Evolutionary conservation across 1,140 invertebrate genomes (phyloP).

Genomic region (Papilio glaucus): DNA sequence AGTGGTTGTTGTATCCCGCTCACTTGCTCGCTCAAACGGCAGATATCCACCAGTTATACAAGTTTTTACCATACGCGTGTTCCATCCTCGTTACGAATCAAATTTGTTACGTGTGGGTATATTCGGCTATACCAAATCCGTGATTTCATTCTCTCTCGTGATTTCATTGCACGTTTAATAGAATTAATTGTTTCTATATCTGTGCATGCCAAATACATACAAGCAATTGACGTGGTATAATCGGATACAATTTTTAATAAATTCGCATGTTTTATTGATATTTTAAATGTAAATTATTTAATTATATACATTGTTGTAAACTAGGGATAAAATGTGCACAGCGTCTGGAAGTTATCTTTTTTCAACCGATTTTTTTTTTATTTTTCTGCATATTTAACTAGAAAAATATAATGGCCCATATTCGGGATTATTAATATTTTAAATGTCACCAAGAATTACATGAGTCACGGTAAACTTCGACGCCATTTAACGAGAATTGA

Average conservation of each 20-base stretch:
- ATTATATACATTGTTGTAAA: not conserved
- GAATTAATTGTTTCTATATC: slow-evolving; percentile 4
- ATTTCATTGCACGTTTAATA: slow-evolving; percentile 2
- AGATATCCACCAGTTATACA: slow-evolving; percentile 37
- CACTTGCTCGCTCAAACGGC: slow-evolving; percentile 27
- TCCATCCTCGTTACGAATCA: slow-evolving; percentile 38
- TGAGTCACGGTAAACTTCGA: slow-evolving; percentile 5
- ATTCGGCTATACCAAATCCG: slow-evolving; percentile 33
- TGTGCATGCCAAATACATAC: not conserved
- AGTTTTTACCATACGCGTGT: slow-evolving; percentile 36
- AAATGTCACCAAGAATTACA: slow-evolving; percentile 10
- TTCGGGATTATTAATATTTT: not conserved
- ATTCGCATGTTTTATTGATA: too few relatives aligned
- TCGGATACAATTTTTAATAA: not conserved
- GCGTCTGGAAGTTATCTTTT: not conserved
- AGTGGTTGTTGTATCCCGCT: slow-evolving; percentile 28
- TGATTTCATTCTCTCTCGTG: not conserved
- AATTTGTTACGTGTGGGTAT: slow-evolving; percentile 37
- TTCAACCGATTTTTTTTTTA: too few relatives aligned
- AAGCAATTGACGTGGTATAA: not conserved
- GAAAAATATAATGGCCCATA: not conserved
- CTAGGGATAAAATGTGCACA: not conserved
- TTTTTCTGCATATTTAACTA: too few relatives aligned
- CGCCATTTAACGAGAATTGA: not conserved
- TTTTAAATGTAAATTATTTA: too few relatives aligned